Base-by-base conservation (phyloP, 2,797 vertebrate species). In the Schizopygopsis malacanthus region DNA sequence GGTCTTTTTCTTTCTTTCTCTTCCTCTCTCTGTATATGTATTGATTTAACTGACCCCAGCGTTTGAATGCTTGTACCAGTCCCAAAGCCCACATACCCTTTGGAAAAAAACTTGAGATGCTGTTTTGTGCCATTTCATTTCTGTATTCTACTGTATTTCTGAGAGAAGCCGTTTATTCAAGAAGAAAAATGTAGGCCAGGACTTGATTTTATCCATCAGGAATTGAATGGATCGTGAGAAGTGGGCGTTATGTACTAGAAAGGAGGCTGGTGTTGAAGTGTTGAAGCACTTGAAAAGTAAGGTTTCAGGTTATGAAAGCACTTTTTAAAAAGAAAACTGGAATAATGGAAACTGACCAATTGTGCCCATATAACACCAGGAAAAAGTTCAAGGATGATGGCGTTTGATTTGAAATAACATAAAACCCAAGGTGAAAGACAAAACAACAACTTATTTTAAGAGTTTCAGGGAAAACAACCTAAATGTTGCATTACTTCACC, bases 171-270 rank as follows among this genome's bases (percentile, higher is more conserved):
- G 39, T 56, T 61, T 43, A 79, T 43, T 79, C 76, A 79, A 43
- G 39, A 56, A 37, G 33, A 4, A 39, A 79, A 78, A 63, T 79
- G 77, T 79, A 45, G 77, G 39, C 22, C 56, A 63, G 77, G 56
- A 61, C n/a, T 63, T 61, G 77, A 79, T 61, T 63, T 79, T 41
- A 61, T 63, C 77, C 56, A 0, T 61, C 39, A 63, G 41, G 56
- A 63, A 45, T 79, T 79, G 39, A 79, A 63, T 45, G 59, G 39
- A 79, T 79, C 15, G n/a, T 45, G 77, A 79, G 77, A 45, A 63
- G 77, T 79, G 77, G 77, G 56, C 1, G n/a, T 79, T 78, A 43
- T 79, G 56, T 61, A 43, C 54, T 43, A 61, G 77, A 79, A 79
- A 39, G 56, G 39, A 61, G 39, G 54, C 39, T 61, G 54, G 54